These are phyloP conservation scores for Rallus limicola DNA, from an alignment of 2,113 vertebrate species.

Conservation along the genomic window DNA sequence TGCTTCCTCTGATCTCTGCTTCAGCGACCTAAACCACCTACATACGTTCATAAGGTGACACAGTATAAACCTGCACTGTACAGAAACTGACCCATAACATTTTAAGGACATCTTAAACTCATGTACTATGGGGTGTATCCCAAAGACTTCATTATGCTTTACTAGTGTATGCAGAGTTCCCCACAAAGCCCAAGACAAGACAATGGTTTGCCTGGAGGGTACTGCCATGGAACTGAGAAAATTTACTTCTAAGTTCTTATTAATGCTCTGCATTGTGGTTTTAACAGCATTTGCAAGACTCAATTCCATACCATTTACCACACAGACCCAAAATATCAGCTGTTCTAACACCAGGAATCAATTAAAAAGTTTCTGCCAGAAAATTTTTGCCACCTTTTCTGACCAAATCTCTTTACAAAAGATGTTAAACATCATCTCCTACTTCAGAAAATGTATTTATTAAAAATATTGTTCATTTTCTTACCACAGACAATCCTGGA, in stretches of 20 bases:
- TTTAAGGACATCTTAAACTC: not conserved
- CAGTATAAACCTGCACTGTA: not conserved
- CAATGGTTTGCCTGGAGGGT: not conserved
- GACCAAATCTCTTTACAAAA: not conserved
- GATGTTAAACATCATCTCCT: not conserved
- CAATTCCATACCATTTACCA: not conserved
- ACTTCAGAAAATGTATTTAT: not conserved
- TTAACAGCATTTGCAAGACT: not conserved
- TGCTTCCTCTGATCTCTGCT: not conserved
- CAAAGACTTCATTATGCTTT: not conserved
- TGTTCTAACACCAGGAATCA: not conserved
- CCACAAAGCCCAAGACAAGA: not conserved
- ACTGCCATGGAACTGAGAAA: not conserved
- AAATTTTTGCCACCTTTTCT: not conserved
- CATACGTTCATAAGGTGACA: not conserved
- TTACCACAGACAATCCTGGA: not conserved
- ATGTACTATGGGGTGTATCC: not conserved
- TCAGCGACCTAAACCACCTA: not conserved
- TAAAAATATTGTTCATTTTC: not conserved
- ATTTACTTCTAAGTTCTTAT: not conserved
- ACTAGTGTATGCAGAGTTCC: fast-evolving
- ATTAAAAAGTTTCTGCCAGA: not conserved
- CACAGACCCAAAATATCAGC: not conserved
- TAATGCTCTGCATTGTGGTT: not conserved
- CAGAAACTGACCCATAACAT: not conserved